Conservation (phyloP, 2,113 vertebrate species). For the Bucco capensis region DNA sequence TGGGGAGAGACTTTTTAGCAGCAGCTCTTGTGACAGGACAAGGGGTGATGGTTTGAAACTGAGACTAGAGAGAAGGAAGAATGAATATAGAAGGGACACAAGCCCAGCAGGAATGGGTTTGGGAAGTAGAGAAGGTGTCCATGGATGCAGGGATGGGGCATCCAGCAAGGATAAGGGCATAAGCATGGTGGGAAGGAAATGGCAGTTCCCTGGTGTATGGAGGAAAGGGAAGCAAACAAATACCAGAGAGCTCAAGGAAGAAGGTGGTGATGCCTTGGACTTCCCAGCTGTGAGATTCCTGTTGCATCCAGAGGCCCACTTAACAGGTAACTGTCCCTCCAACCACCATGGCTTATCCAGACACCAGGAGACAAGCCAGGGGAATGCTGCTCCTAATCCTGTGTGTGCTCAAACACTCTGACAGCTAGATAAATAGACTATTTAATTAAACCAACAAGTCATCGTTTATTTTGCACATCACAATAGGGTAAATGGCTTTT, state of each 20-base stretch:
- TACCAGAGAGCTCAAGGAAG: not conserved
- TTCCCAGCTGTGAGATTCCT: not conserved
- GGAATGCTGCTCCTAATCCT: slow-evolving; percentile 32
- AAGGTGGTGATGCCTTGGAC: not conserved
- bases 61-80: too few species aligned
- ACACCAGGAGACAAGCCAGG: slow-evolving; percentile 28
- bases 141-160: too few species aligned
- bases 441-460: slow-evolving; percentile 57
- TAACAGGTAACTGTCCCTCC: slow-evolving; percentile 48
- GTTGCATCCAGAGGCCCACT: not conserved
- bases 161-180: too few species aligned
- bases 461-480: slow-evolving; percentile 68
- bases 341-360: not conserved
- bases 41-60: too few species aligned
- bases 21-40: too few species aligned
- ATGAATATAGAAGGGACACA: too few species aligned
- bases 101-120: not conserved
- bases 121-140: not conserved
- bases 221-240: not conserved
- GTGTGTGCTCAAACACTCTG: slow-evolving; percentile 47
- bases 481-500: slow-evolving; percentile 66
- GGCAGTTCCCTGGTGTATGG: rapidly evolving
- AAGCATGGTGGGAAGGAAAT: not conserved
- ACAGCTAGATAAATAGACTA: slow-evolving; percentile 72
- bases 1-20: too few species aligned